These are phyloP conservation scores for Shinisaurus crocodilurus DNA, from an alignment of 2,113 vertebrate genomes.

Conservation along the genomic window DNA sequence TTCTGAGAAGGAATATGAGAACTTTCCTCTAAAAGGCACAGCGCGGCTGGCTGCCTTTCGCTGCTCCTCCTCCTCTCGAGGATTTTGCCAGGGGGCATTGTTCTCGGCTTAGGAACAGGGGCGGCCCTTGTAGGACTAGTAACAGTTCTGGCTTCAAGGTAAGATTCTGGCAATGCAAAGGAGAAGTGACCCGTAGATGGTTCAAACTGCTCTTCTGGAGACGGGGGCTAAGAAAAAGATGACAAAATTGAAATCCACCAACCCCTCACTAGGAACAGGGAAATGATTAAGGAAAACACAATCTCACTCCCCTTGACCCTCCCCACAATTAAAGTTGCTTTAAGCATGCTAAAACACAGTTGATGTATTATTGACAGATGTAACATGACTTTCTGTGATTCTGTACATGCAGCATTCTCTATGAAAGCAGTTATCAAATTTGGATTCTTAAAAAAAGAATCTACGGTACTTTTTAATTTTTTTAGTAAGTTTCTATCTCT, in stretches of 20 bases:
- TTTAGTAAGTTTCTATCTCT: not conserved
- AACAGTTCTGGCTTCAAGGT: conserved; percentile 35
- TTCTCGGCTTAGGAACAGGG: conserved; percentile 79
- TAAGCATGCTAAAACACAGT: not conserved
- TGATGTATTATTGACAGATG: not conserved
- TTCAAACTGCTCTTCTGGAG: conserved; percentile 62
- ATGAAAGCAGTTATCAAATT: not conserved
- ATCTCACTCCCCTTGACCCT: too few species aligned
- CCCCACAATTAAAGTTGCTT: not conserved
- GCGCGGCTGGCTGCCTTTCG: not conserved
- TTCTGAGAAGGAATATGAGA: accelerated
- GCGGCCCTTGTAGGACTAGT: conserved; percentile 39
- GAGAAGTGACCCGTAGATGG: conserved; percentile 38
- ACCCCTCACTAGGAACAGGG: not conserved
- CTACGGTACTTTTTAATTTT: not conserved
- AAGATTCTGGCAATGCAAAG: conserved; percentile 56
- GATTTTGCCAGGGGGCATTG: conserved; percentile 59
- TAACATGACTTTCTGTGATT: not conserved
- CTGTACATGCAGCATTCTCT: not conserved
- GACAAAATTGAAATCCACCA: conserved; percentile 21
- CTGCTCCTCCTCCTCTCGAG: conserved; percentile 47
- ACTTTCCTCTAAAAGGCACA: not conserved
- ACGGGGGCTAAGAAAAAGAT: conserved; percentile 45
- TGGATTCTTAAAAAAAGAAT: not conserved
- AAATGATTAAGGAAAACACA: not conserved